These are phyloP conservation scores for Cylloceria caligata DNA, from an alignment of 2,888 invertebrate species.

Conservation along the genomic window DNA sequence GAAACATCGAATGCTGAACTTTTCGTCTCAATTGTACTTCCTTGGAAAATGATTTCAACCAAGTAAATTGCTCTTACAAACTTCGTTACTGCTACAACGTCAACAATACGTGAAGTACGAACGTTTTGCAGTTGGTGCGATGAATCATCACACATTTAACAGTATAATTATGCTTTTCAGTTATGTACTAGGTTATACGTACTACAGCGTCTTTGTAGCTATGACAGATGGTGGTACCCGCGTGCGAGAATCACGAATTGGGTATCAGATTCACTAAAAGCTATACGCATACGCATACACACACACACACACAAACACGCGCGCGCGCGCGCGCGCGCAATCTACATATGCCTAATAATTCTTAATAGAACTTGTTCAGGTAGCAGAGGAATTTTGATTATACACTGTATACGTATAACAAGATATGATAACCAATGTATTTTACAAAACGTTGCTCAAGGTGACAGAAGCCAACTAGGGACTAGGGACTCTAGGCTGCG, in stretches of 20 bases:
- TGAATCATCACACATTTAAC: neutral
- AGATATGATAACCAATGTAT: neutral
- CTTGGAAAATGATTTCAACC: neutral
- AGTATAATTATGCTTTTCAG: no score
- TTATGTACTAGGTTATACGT: neutral
- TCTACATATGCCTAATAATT: neutral
- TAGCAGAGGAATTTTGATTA: neutral
- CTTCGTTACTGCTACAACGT: no score
- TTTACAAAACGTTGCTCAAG: conserved; percentile 15
- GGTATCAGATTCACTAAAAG: neutral
- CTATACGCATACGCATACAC: neutral
- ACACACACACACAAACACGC: neutral
- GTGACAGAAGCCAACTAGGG: conserved; percentile 1
- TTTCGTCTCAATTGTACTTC: neutral
- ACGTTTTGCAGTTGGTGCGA: neutral
- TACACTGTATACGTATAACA: neutral
- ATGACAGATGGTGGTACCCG: no score
- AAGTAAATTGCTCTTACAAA: no score
- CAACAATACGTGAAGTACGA: neutral
- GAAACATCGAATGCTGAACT: neutral
- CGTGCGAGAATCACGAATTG: neutral
- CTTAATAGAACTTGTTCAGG: neutral
- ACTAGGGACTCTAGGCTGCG: conserved; percentile 15
- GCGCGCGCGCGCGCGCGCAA: no score
- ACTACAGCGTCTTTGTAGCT: neutral